Percentiles rank a stretch among this genome's conserved stretches.
These are phyloP conservation scores for Acanthurus lineatus DNA, from an alignment of 2,797 vertebrate genomes.

Conservation along the genomic window DNA sequence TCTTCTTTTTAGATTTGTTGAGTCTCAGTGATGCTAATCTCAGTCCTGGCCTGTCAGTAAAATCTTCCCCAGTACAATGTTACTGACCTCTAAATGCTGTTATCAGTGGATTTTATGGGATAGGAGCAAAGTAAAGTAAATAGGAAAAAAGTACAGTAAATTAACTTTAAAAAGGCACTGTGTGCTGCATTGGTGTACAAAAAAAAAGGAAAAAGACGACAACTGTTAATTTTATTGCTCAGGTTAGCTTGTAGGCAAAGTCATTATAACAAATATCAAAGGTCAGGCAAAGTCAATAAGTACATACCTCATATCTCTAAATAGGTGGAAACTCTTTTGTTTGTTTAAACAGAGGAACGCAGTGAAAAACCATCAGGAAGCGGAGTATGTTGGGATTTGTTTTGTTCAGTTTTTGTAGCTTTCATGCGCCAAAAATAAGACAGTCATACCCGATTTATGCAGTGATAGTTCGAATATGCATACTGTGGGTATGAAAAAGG, in stretches of 20 bases:
- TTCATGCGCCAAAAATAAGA: neutral
- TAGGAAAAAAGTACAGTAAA: no score
- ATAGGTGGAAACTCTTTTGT: no score
- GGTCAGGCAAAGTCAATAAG: no score
- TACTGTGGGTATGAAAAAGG: no score
- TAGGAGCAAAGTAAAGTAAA: no score
- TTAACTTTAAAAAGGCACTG: conserved; percentile 4
- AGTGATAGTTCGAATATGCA: no score
- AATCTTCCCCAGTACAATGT: conserved; percentile 4
- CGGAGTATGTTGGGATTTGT: neutral
- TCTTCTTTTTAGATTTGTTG: conserved; percentile 8
- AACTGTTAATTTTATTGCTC: neutral
- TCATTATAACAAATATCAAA: no score
- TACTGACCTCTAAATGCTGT: conserved; percentile 28
- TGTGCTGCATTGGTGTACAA: neutral
- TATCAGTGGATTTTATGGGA: conserved; percentile 30
- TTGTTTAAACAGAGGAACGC: no score
- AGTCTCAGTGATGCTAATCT: conserved; percentile 34
- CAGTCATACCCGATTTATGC: neutral
- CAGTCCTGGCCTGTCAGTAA: neutral
- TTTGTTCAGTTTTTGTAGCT: neutral
- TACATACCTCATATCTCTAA: no score
- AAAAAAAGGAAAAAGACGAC: neutral
- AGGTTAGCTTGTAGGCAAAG: no score
- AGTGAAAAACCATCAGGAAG: no score